phyloP scores from a whole-genome alignment of 2,888 invertebrate genomes.

The Platycnemis pennipes region DNA sequence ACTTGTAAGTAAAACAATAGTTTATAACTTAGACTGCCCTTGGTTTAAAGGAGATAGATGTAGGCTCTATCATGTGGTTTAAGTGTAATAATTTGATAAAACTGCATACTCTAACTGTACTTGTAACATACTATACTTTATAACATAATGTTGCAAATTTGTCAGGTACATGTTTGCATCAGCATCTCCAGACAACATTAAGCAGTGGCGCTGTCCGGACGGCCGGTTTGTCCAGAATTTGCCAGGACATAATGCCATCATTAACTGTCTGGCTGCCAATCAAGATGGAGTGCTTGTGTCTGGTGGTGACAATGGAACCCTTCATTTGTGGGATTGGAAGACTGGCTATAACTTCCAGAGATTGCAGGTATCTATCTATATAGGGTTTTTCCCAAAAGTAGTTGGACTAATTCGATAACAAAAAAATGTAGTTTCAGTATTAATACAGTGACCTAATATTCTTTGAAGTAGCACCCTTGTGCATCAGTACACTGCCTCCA shows the following conservation, averaged over 20 bases:
- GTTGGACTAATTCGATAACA: no score
- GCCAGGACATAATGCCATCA: constrained; percentile 97
- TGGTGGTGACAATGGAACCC: constrained; percentile 98
- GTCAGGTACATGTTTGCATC: constrained; percentile 95
- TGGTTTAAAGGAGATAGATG: not conserved
- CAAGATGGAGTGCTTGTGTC: constrained; percentile 97
- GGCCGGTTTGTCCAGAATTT: constrained; percentile 98
- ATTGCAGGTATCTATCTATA: constrained; percentile 82
- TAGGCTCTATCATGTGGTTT: no score
- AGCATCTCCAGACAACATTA: constrained; percentile 98
- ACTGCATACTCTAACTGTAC: no score
- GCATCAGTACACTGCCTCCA: no score
- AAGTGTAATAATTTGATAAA: no score
- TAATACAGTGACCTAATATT: no score
- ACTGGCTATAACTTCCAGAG: constrained; percentile 99
- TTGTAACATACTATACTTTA: not conserved
- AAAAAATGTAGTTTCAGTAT: no score
- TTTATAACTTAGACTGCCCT: not conserved
- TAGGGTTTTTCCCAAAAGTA: no score
- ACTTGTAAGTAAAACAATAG: constrained; percentile 79
- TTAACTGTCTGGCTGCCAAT: constrained; percentile 98
- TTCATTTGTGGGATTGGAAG: constrained; percentile 99
- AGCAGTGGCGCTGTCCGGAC: constrained; percentile 99
- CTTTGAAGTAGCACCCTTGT: no score
- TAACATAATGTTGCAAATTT: constrained; percentile 37